These are phyloP conservation scores for Stichopus horrens DNA, from an alignment of 53 echinoderm and acorn worm species.

Conservation along the genomic window DNA sequence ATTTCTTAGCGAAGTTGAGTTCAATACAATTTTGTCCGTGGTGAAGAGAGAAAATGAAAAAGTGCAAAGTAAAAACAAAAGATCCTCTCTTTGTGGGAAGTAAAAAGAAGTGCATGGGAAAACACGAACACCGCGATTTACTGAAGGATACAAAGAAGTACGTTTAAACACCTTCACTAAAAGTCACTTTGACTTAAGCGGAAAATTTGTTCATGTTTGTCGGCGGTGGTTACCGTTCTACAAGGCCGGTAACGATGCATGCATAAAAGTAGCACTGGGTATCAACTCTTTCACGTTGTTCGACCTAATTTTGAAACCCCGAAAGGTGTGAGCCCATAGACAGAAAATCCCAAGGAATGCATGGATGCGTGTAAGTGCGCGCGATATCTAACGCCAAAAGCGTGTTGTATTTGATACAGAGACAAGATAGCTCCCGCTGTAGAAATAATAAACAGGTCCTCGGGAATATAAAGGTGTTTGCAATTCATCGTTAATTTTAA, in stretches of 20 bases:
- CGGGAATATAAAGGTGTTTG: slow-evolving; percentile 30
- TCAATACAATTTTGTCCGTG: too few relatives aligned
- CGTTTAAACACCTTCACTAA: background rate
- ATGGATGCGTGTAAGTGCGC: slow-evolving; percentile 13
- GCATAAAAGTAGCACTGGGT: background rate
- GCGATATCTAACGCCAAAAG: background rate
- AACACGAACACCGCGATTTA: too few relatives aligned
- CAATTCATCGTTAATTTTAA: slow-evolving; percentile 17
- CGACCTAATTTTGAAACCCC: slow-evolving; percentile 31
- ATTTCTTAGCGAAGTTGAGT: too few relatives aligned
- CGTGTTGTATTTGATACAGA: slow-evolving; percentile 27
- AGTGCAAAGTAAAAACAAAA: too few relatives aligned
- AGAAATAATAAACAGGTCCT: slow-evolving; percentile 35
- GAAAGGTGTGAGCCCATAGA: slow-evolving; percentile 8
- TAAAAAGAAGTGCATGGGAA: too few relatives aligned
- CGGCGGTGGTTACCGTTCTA: background rate
- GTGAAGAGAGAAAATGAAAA: too few relatives aligned
- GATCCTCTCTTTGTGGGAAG: too few relatives aligned
- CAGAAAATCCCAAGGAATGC: background rate
- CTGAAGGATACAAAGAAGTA: background rate
- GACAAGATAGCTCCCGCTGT: background rate
- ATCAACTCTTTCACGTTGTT: background rate
- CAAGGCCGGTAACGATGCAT: background rate
- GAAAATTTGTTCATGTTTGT: background rate
- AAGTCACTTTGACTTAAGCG: background rate